Conservation (phyloP, 2,797 vertebrate species). For the Gambelia wislizenii region DNA sequence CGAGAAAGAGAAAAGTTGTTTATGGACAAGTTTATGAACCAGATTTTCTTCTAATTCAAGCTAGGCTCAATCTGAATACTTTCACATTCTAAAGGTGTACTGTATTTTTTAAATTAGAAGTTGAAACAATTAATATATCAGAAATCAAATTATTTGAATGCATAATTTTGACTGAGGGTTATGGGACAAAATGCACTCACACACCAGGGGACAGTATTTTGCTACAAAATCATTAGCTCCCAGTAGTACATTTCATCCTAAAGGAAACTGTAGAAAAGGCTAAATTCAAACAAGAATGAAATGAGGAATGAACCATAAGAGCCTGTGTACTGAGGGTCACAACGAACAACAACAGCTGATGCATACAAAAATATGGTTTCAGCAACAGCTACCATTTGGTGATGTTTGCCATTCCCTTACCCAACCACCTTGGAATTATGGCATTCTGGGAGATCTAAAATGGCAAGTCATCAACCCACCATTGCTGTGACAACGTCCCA, state of each 20-base stretch:
- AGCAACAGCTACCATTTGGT: neutral
- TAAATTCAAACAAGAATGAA: neutral
- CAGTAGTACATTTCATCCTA: neutral
- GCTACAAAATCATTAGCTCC: neutral
- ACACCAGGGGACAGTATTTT: neutral
- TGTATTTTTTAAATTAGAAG: neutral
- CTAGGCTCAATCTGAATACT: neutral
- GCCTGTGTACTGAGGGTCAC: no score
- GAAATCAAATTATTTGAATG: neutral
- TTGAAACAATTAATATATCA: neutral
- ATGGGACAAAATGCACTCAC: neutral
- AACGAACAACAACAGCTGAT: no score
- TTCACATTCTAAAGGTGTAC: neutral
- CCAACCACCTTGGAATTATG: neutral
- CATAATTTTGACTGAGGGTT: neutral
- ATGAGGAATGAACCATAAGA: neutral
- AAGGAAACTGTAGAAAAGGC: neutral
- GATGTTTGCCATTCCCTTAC: neutral
- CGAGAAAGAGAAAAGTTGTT: neutral
- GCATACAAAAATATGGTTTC: neutral
- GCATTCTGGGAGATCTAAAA: neutral
- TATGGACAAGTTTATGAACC: neutral
- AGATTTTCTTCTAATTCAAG: fast-evolving
- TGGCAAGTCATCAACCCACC: no score
- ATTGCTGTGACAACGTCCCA: neutral